A percentile compares a stretch with the other conserved stretches of the same genome.
phyloP scores from a whole-genome alignment of 2,888 invertebrate genomes.

The Noctua pronuba region DNA sequence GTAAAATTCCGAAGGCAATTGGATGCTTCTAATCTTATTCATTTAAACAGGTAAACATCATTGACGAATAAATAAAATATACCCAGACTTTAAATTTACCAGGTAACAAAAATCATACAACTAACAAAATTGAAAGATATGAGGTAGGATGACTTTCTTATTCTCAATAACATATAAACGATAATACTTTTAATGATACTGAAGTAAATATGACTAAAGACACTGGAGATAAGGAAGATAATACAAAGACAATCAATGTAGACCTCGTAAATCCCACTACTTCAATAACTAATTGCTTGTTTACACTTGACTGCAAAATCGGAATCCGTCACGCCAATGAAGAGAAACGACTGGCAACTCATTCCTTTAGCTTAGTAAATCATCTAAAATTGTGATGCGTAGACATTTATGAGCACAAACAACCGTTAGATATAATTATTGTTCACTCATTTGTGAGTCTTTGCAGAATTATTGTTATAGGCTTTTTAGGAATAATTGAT shows the following conservation, averaged over 20 bases:
- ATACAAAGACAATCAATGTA: constrained; percentile 9
- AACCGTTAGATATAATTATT: constrained; percentile 49
- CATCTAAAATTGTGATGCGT: constrained; percentile 52
- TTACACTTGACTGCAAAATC: constrained; percentile 61
- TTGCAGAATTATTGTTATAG: constrained; percentile 3
- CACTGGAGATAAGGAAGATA: not conserved
- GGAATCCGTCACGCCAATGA: constrained; percentile 60
- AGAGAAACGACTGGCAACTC: constrained; percentile 51
- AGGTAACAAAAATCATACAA: not conserved
- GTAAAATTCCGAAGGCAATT: not conserved
- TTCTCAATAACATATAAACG: not conserved
- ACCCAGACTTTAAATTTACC: not conserved
- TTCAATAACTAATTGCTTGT: constrained; percentile 47
- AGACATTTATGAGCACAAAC: constrained; percentile 41
- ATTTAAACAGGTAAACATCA: not conserved
- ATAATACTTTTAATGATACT: not conserved
- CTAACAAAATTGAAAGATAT: not conserved
- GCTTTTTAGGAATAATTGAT: constrained; percentile 20
- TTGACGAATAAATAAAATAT: not conserved
- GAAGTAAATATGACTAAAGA: not conserved
- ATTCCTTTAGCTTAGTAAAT: constrained; percentile 42
- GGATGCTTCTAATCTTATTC: not conserved
- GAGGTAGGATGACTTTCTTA: not conserved
- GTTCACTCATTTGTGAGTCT: constrained; percentile 4
- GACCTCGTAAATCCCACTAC: constrained; percentile 17